These are phyloP conservation scores for Drosophila atripex DNA, from an alignment of 2,888 invertebrate genomes.

Conservation along the genomic window DNA sequence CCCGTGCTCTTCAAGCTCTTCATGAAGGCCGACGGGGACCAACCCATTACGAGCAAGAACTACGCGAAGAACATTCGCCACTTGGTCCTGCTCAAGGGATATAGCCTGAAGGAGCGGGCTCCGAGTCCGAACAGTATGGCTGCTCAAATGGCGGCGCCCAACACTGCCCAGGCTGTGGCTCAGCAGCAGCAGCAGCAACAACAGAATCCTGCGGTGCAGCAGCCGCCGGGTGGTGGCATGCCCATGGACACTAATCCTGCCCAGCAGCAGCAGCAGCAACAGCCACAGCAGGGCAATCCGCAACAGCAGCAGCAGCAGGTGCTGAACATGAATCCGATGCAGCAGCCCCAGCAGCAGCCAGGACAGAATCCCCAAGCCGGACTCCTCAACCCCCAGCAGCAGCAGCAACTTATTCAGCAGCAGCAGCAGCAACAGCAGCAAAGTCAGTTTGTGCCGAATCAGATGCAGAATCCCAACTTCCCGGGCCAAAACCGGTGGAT, in stretches of 20 bases:
- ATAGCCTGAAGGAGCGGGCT: slow-evolving; percentile 89
- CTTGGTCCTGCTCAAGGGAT: slow-evolving; percentile 90
- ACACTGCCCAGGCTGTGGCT: slow-evolving; percentile 51
- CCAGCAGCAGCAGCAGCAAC: slow-evolving; percentile 67
- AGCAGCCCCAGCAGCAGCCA: slow-evolving; percentile 55
- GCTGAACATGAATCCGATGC: slow-evolving; percentile 77
- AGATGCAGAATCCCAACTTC: slow-evolving; percentile 81
- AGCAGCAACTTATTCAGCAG: slow-evolving; percentile 66
- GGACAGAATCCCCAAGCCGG: slow-evolving; percentile 49
- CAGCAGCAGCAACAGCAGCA: slow-evolving; percentile 71
- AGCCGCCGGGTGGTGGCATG: slow-evolving; percentile 54
- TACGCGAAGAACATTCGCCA: slow-evolving; percentile 95
- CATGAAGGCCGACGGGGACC: slow-evolving; percentile 95
- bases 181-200: slow-evolving; percentile 41
- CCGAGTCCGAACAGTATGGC: slow-evolving; percentile 85
- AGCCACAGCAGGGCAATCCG: slow-evolving; percentile 62
- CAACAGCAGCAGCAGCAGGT: slow-evolving; percentile 71
- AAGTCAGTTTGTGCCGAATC: slow-evolving; percentile 68
- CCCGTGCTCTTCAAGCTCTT: slow-evolving; percentile 93
- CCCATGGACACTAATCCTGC: slow-evolving; percentile 62
- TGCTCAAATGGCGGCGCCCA: slow-evolving; percentile 68
- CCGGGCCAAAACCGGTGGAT: slow-evolving; percentile 80
- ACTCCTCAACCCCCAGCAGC: slow-evolving; percentile 64
- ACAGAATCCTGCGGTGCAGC: slow-evolving; percentile 59
- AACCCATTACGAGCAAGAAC: slow-evolving; percentile 92